Percentiles rank a stretch among this genome's conserved stretches.
phyloP scores from a whole-genome alignment of 1,140 invertebrate genomes.

The Solenopsis fugax region DNA sequence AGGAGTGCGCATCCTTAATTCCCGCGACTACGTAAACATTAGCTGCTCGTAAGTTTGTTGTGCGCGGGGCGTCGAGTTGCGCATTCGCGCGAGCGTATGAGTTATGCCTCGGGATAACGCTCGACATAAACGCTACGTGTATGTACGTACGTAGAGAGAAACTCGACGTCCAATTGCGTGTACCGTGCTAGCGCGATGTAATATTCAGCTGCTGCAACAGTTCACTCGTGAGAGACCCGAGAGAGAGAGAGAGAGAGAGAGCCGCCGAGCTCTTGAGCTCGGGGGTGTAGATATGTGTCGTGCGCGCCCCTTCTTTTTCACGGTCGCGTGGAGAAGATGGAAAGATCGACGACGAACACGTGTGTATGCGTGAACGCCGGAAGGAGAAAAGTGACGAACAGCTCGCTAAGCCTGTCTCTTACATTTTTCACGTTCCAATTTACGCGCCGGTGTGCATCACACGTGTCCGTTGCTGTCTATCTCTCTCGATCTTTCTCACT shows the following conservation, averaged over 20 bases:
- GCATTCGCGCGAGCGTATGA: conserved; percentile 27
- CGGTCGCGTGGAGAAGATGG: conserved; percentile 1
- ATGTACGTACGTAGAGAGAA: neutral
- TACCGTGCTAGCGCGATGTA: conserved; percentile 39
- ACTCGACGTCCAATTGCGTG: conserved; percentile 57
- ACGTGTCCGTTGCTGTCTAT: neutral
- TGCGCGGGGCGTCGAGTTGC: conserved; percentile 30
- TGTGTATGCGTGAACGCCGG: neutral
- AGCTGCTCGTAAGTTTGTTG: conserved; percentile 53
- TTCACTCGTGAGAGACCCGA: conserved; percentile 16
- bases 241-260: neutral
- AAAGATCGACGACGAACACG: neutral
- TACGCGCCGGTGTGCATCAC: neutral
- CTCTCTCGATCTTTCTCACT: neutral
- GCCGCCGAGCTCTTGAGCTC: neutral
- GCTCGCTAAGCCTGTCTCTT: conserved; percentile 47
- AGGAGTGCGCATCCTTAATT: conserved; percentile 46
- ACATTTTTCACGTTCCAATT: conserved; percentile 62
- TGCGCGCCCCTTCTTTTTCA: conserved; percentile 30
- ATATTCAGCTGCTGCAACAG: conserved; percentile 51
- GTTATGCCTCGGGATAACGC: conserved; percentile 54
- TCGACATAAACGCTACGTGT: conserved; percentile 3
- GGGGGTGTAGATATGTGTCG: conserved; percentile 13
- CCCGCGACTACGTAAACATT: conserved; percentile 54
- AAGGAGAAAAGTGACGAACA: conserved; percentile 29